Conservation (phyloP, 2,888 invertebrate genomes). For the Epiperipatus broadwayi region DNA sequence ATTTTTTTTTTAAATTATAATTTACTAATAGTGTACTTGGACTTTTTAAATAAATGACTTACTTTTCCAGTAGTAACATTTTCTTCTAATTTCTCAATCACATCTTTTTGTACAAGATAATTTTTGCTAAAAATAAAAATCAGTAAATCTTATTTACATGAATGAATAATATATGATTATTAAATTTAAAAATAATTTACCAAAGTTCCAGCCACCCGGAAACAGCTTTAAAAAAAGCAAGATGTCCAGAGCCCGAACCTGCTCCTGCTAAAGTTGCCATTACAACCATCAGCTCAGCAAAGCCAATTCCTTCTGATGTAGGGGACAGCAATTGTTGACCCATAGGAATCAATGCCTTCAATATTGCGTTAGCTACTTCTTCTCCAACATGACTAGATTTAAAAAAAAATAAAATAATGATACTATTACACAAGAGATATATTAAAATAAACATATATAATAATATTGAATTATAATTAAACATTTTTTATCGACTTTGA, state of each 20-base stretch:
- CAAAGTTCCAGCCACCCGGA: slow-evolving; percentile 49
- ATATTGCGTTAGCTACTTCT: slow-evolving; percentile 42
- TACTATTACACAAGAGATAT: background rate
- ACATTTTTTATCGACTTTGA: too few relatives aligned
- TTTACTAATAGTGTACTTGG: too few relatives aligned
- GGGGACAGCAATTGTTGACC: slow-evolving; percentile 44
- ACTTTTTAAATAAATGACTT: slow-evolving; percentile 17
- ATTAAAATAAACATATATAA: too few relatives aligned
- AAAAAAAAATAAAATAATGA: slow-evolving; percentile 14
- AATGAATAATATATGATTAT: background rate
- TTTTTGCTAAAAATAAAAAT: slow-evolving; percentile 31
- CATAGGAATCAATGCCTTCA: slow-evolving; percentile 51
- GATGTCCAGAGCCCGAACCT: slow-evolving; percentile 57
- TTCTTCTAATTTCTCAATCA: slow-evolving; percentile 36
- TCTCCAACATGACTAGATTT: slow-evolving; percentile 37
- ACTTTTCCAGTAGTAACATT: slow-evolving; percentile 33
- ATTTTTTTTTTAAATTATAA: too few relatives aligned
- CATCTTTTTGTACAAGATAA: slow-evolving; percentile 38
- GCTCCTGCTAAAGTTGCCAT: slow-evolving; percentile 70
- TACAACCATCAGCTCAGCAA: slow-evolving; percentile 52
- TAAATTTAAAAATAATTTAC: slow-evolving; percentile 16
- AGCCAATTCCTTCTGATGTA: slow-evolving; percentile 46
- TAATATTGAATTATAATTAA: too few relatives aligned
- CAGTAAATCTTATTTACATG: background rate
- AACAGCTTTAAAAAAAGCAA: slow-evolving; percentile 54